Evolutionary conservation across 2,113 vertebrate genomes (phyloP), one percentile per base, ranked within the genome.

Genomic region (Athene noctua): DNA sequence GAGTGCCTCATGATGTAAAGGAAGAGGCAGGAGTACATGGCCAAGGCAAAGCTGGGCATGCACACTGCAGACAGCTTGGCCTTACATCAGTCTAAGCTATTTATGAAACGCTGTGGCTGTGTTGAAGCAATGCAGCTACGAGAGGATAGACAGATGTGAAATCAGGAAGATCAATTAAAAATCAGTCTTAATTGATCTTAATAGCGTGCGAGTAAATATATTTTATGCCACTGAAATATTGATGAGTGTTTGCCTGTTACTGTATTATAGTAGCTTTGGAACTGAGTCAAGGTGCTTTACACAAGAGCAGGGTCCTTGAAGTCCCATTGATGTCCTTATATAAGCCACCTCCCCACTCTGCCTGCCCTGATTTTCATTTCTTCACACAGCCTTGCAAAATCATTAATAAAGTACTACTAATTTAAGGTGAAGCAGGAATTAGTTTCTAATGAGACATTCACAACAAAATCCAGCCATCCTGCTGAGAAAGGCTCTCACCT

Each of bases 361-460:
- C 36, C 47, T 74, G 47, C 59, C 58, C 54, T 86, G 51, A n/a
- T 57, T 80, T 86, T 66, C 21, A 49, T 96, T 95, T 78, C 82
- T 93, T 81, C 79, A 92, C 26, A 59, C 6, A n/a, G 22, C 40
- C 54, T 96, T 90, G 74, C 59, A 78, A 91, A 90, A 94, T 86
- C 54, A 17, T 65, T 58, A 92, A 29, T 87, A 85, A 82, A 82
- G 36, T 58, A 32, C 19, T 74, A 23, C 15, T 65, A 74, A 71
- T 34, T 91, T 74, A 83, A 79, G 42, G 14, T 40, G 82, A 88
- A 80, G 42, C 19, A 77, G 62, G 55, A 93, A 71, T 78, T n/a
- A 73, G 14, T 38, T 93, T 34, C 47, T 79, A 62, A 66, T 46
- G 51, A 92, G 67, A 86, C 13, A 44, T 59, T 85, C 61, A 54